Conservation (phyloP, 2,888 invertebrate species). For the Orthosia gracilis region DNA sequence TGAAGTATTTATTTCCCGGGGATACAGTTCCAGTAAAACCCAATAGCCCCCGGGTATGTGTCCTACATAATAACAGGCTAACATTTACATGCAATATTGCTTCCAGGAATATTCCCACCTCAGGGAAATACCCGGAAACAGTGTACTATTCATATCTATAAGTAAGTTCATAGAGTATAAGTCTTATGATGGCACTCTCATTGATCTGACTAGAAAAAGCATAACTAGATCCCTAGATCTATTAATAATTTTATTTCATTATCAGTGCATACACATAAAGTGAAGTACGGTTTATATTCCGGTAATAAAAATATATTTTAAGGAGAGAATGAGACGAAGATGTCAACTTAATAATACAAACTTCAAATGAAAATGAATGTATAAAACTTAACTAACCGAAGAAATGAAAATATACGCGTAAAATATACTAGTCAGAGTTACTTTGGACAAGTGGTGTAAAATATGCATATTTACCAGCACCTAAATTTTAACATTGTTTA, state of each 20-base stretch:
- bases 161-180: not conserved
- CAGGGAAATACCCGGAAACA: constrained; percentile 38
- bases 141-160: constrained; percentile 11
- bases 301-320: no score
- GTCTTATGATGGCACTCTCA: not conserved
- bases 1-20: constrained; percentile 8
- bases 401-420: not conserved
- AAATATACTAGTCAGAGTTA: no score
- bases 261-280: no score
- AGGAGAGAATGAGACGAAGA: not conserved
- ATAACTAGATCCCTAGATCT: no score
- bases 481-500: no score
- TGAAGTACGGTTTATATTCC: no score
- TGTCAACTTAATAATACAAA: not conserved
- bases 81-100: constrained; percentile 48
- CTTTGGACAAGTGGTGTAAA: not conserved
- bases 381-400: not conserved
- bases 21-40: constrained; percentile 4
- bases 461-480: no score
- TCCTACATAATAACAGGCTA: constrained; percentile 44
- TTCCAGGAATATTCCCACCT: constrained; percentile 46
- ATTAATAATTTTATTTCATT: no score
- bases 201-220: not conserved
- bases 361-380: not conserved
- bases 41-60: constrained; percentile 9